phyloP scores from a whole-genome alignment of 2,113 vertebrate species.

The Camelus dromedarius region DNA sequence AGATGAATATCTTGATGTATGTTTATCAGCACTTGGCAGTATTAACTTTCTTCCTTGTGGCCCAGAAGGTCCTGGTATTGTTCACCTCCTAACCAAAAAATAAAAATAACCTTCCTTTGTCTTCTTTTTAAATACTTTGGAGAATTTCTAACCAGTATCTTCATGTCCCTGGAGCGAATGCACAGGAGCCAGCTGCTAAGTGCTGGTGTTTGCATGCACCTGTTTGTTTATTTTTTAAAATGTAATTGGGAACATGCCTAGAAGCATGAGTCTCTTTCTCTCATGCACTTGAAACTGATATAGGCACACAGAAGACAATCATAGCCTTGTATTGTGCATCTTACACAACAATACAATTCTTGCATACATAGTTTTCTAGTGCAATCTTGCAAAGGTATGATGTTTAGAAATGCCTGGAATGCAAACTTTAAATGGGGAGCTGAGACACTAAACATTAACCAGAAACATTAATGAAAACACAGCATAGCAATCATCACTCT shows the following conservation, averaged over 20 bases:
- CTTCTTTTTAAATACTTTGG: not conserved
- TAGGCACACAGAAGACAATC: constrained; percentile 38
- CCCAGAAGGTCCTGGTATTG: not conserved
- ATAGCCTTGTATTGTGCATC: not conserved
- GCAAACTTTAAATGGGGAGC: not conserved
- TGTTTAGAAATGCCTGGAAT: constrained; percentile 23
- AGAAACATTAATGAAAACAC: not conserved
- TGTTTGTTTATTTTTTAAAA: constrained; percentile 77
- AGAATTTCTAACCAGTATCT: not conserved
- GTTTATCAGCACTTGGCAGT: not conserved
- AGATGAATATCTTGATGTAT: not conserved
- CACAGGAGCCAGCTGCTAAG: constrained; percentile 71
- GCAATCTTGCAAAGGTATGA: not conserved
- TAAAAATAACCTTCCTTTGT: not conserved
- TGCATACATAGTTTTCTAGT: not conserved
- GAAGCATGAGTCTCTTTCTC: constrained; percentile 48
- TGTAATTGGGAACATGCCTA: constrained; percentile 73
- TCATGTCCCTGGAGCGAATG: constrained; percentile 53
- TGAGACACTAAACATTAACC: constrained; percentile 18
- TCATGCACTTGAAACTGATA: constrained; percentile 35
- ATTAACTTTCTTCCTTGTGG: not conserved
- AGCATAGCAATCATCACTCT: not conserved
- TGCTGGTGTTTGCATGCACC: constrained; percentile 65
- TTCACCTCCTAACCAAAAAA: not conserved
- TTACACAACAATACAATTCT: not conserved